Evolutionary conservation across 2,888 invertebrate species (phyloP), one percentile per base, ranked within the genome.

Genomic region (Heteromurus nitidus): DNA sequence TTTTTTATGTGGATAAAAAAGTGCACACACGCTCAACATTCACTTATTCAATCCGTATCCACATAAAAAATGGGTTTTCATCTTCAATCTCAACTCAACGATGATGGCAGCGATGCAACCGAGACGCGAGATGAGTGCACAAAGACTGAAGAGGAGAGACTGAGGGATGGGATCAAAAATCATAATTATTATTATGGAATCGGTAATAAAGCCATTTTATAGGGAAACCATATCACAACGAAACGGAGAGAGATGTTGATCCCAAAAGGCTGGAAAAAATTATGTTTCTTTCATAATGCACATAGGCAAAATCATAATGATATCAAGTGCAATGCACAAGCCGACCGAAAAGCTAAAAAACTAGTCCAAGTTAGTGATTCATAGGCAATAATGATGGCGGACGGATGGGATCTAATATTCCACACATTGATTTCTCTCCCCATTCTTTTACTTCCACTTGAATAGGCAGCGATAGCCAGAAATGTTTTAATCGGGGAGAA

Each of bases 381-480:
- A 77, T 30, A 1, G 42, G 20, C 11, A 18, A 65, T 58, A 50
- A 69, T 77, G 26, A 77, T 77, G 77, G 77, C 77, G 62, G 77
- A 55, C 69, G 47, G 18, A 44, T 36, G 47, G 53, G 68, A n/a
- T n/a, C 30, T 36, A 62, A 20, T 22, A 65, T 65, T 22, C 65
- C 31, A 65, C 22, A 24, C 36, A 36, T 36, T 36, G 36, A 36
- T 36, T 36, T 36, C 5, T n/a, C 18, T 20, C 44, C 20, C 62
- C 55, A 70, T 77, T 77, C 77, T 77, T 53, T 69, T 77, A 77
- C 77, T 47, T 70, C 53, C 58, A 36, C 53, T 36, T 77, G 77
- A 68, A 55, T 70, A 64, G 42, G 77, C 77, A 77, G 77, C 77
- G 77, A 62, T 77, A 77, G 69, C 70, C 77, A 77, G 69, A 76